Evolutionary conservation across 37 sponge, comb jelly and placozoan genomes (phyloP), one percentile per base, ranked within the genome.

Genomic region (Amphimedon queenslandica): DNA sequence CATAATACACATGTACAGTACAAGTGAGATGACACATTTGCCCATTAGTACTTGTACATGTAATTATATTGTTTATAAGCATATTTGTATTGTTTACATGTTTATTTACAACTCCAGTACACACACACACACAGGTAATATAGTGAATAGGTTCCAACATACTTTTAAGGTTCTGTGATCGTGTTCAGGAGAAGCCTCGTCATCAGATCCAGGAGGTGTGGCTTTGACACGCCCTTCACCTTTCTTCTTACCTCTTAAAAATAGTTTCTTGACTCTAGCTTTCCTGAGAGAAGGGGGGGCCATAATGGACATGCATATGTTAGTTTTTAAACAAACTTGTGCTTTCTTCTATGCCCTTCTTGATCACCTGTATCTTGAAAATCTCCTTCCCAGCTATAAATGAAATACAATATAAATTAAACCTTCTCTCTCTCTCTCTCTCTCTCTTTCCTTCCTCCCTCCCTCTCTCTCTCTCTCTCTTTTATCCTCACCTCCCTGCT

Each of bases 221-320:
- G 4, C 23, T 33, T 25, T 13, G 13, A 8, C 13, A 47, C 53
- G 27, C 8, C 61, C 61, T n/a, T 60, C 61, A 25, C 27, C 21
- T 60, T n/a, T 60, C 5, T 25, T 13, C 61, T 60, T 60, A 6
- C 61, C 61, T n/a, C 21, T 60, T n/a, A 60, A 13, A 60, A 60
- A 60, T 13, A 60, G 21, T 25, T 60, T 60, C 27, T n/a, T 11
- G 21, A 60, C 27, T 25, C 27, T 60, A 8, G 8, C 13, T 25
- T 60, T 60, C 27, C 61, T 60, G 28, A 13, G 21, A 60, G 5
- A 60, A 11, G 13, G 13, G 13, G 8, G 8, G n/a, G n/a, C n/a
- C n/a, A n/a, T n/a, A n/a, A n/a, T 13, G 13, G 8, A 47, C 53
- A 47, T 47, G 13, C 53, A 47, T 47, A 47, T 13, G 13, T 47